Evolutionary conservation across 2,113 vertebrate species (phyloP).

Genomic region (Heloderma charlesbogerti): DNA sequence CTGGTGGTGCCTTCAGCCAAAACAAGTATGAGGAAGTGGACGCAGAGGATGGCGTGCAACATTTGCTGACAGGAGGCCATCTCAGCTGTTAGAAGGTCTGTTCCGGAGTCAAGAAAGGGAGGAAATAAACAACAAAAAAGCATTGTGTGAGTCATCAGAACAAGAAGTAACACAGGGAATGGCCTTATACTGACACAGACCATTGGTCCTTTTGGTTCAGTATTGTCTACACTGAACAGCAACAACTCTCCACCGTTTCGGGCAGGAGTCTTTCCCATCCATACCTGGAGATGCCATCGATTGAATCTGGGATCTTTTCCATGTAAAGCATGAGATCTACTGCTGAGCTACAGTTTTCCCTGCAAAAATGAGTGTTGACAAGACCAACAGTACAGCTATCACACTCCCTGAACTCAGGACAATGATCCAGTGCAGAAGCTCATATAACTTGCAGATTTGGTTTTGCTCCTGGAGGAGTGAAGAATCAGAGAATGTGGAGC

Average conservation of each 20-base stretch:
- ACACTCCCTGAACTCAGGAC: not conserved
- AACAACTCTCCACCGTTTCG: not conserved
- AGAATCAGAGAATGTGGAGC: too few species aligned
- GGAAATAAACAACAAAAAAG: not conserved
- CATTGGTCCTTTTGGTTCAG: not conserved
- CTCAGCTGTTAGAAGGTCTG: not conserved
- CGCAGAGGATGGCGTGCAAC: conserved; percentile 44
- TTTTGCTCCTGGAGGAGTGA: not conserved
- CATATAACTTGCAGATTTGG: not conserved
- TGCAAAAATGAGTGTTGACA: not conserved
- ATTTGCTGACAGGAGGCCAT: conserved; percentile 38
- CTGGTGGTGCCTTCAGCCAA: conserved; percentile 61
- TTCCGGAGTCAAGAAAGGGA: not conserved
- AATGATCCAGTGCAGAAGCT: not conserved
- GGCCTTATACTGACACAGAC: not conserved
- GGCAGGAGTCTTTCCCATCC: not conserved
- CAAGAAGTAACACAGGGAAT: not conserved
- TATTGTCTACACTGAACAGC: not conserved
- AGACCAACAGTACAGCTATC: not conserved
- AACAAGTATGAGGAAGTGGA: conserved; percentile 1
- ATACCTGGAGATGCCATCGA: not conserved
- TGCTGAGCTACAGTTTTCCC: not conserved
- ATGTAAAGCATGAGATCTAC: too few species aligned
- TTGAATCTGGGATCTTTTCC: not conserved
- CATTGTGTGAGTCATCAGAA: not conserved